Conservation (phyloP, 2,797 vertebrate species). For the Eutrigla gurnardus region DNA sequence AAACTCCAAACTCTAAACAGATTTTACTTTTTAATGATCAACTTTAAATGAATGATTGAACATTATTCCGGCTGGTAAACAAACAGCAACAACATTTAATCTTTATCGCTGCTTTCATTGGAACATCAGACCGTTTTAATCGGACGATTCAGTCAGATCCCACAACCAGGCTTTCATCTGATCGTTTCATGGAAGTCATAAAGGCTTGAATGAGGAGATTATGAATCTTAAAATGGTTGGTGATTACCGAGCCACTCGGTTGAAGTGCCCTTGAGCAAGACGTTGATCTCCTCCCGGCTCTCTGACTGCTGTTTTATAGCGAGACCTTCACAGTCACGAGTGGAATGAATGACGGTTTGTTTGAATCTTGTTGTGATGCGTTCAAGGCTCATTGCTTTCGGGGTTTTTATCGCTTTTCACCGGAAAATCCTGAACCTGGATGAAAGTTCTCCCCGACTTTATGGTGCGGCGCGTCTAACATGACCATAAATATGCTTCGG, state of each 20-base stretch:
- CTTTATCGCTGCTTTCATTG: conserved; percentile 14
- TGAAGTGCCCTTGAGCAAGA: not conserved
- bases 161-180: conserved; percentile 26
- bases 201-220: conserved; percentile 18
- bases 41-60: not conserved
- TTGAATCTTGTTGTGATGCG: not conserved
- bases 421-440: not conserved
- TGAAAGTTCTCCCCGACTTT: not conserved
- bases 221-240: no score
- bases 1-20: not conserved
- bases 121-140: conserved; percentile 45
- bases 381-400: not conserved
- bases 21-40: no score
- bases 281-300: not conserved
- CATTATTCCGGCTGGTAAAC: conserved; percentile 44
- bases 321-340: not conserved
- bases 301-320: not conserved
- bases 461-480: not conserved
- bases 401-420: not conserved
- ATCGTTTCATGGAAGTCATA: conserved; percentile 5
- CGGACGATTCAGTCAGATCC: conserved; percentile 20
- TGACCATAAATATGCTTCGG: not conserved
- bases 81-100: conserved; percentile 43
- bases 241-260: not conserved
- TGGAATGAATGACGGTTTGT: not conserved